These are phyloP conservation scores for Acanthurus leucopareius DNA, from an alignment of 2,797 vertebrate species.

Conservation along the genomic window DNA sequence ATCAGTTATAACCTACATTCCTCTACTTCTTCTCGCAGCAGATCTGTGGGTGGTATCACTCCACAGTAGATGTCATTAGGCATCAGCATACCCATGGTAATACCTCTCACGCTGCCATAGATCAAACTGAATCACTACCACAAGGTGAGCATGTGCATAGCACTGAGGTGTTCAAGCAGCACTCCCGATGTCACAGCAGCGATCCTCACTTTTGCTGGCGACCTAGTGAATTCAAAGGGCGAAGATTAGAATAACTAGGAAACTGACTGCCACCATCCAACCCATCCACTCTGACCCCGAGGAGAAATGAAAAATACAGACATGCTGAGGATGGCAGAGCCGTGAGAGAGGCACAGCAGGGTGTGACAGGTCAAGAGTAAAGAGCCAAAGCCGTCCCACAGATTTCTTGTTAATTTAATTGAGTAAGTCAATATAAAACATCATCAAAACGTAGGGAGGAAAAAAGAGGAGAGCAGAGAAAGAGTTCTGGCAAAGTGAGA, in stretches of 20 bases:
- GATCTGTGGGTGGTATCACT: neutral
- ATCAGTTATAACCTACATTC: neutral
- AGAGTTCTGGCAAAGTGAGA: constrained; percentile 43
- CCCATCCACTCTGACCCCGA: neutral
- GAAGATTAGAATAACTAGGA: constrained; percentile 48
- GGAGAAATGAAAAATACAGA: neutral
- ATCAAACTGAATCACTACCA: constrained; percentile 17
- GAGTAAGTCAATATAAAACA: constrained; percentile 79
- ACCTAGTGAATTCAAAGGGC: constrained; percentile 78
- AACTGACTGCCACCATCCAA: neutral
- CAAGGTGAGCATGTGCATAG: neutral
- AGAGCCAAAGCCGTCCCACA: constrained; percentile 59
- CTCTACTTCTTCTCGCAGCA: neutral
- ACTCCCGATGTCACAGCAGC: constrained; percentile 42
- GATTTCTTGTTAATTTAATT: constrained; percentile 80
- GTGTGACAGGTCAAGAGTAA: constrained; percentile 33
- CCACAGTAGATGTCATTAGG: neutral
- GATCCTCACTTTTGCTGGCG: constrained; percentile 66
- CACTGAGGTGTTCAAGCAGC: constrained; percentile 47
- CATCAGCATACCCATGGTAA: constrained; percentile 17
- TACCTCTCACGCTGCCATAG: constrained; percentile 17
- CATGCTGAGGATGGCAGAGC: neutral
- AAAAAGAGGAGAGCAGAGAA: constrained; percentile 40
- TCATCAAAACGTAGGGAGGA: constrained; percentile 54
- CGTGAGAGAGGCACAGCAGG: neutral